Evolutionary conservation across 1,140 invertebrate species (phyloP), one percentile per base, ranked within the genome.

Genomic region (Temnothorax curvispinosus): DNA sequence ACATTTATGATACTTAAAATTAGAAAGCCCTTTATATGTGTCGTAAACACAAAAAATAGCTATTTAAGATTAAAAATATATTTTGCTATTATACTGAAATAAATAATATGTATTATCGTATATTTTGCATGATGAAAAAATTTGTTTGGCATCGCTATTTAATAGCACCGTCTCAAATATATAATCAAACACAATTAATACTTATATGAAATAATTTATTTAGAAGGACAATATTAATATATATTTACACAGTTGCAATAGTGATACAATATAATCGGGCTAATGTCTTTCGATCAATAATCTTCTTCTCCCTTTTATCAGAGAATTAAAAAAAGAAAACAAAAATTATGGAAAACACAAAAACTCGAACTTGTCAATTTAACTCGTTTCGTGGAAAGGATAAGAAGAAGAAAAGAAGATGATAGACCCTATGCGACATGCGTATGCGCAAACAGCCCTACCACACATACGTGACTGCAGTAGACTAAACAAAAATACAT

Each of bases 401-500:
- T 15, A 35, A 80, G 47, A 81, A 1, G 18, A 35, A 60, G 27
- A 71, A 38, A 60, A 75, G 69, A 86, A 84, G 65, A 84, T 72
- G 78, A 78, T 21, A 50, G 54, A 18, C 32, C 74, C 6, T 4
- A 15, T n/a, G 44, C 72, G 77, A 72, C 50, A 50, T 47, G 47
- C 50, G 18, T 76, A 50, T 35, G 72, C 82, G 44, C 64, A 52
- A 52, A 80, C 64, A 78, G 67, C 44, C 64, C 62, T 76, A 54
- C 44, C 41, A 62, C 81, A 86, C 85, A 62, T 86, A 86, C 85
- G 85, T 86, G 85, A 86, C 75, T 81, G 64, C 44, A 7, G 58
- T 56, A 87, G 82, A 91, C 90, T 88, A 86, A 89, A 91, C 89
- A 89, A 88, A 91, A 91, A 91, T 86, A 86, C 38, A n/a, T 52